A percentile compares a stretch with the other conserved stretches of the same genome.
Evolutionary conservation across 2,797 vertebrate species (phyloP).

Genomic region (Chromobotia macracanthus): DNA sequence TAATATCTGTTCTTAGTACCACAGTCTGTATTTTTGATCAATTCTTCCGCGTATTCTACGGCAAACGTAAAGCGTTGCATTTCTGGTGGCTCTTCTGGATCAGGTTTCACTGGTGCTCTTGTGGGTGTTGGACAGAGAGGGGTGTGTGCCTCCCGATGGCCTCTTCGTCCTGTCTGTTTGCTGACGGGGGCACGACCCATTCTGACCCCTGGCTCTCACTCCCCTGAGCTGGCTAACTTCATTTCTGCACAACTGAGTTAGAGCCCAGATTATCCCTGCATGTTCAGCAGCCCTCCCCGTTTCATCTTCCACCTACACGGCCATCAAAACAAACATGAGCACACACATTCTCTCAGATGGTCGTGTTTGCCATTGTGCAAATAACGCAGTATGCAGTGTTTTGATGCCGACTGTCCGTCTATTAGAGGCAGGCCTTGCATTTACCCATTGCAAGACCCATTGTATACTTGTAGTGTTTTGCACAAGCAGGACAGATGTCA

Average conservation of each 20-base stretch:
- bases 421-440: slow-evolving; percentile 9
- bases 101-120: slow-evolving; percentile 7
- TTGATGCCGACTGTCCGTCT: slow-evolving; percentile 9
- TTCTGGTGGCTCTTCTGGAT: not conserved
- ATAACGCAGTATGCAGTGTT: slow-evolving; percentile 2
- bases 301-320: slow-evolving; percentile 55
- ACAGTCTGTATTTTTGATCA: no score
- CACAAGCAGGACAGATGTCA: slow-evolving; percentile 71
- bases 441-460: slow-evolving; percentile 31
- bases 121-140: slow-evolving; percentile 10
- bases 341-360: slow-evolving; percentile 30
- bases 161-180: not conserved
- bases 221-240: slow-evolving; percentile 64
- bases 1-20: no score
- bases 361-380: slow-evolving; percentile 56
- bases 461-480: slow-evolving; percentile 53
- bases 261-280: slow-evolving; percentile 68
- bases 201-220: slow-evolving; percentile 55
- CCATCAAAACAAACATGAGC: slow-evolving; percentile 49
- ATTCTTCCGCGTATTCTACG: no score
- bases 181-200: slow-evolving; percentile 28
- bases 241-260: slow-evolving; percentile 73
- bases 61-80: not conserved
- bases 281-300: slow-evolving; percentile 63
- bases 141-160: not conserved